Base-by-base conservation (phyloP, 2,797 vertebrate species). In the Myotis findleyi region DNA sequence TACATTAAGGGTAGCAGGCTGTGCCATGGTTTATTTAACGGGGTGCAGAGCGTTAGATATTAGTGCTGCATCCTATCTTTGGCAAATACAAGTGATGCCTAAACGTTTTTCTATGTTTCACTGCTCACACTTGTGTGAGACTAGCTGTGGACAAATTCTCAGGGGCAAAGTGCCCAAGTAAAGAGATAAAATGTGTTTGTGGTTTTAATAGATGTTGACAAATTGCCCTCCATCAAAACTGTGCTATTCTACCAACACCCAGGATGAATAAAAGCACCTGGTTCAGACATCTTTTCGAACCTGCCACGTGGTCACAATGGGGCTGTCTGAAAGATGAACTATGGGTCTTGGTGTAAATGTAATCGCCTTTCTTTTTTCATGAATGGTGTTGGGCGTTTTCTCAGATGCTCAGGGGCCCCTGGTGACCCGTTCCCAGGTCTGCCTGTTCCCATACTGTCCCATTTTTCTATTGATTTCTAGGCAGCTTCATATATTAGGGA, bases 281-380 rank as follows among this genome's bases (percentile, higher is more conserved):
- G 20, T 85, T 72, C 49, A 88, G 36, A 49, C 5, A 6, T 1
- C 10, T 55, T 27, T 59, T n/a, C 44, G 51, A 77, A 44, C 20
- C 4, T 0, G 11, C 25, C 27, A 5, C 0, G 0, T 36, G 41
- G 80, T 33, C 62, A 36, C 72, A 76, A 9, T 8, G 17, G 21
- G 68, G 49, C 13, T 4, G 47, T 21, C 33, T 44, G 21, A 18
- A 66, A 23, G 30, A 27, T n/a, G 30, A 57, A 23, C 38, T 14
- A 14, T 38, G 57, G n/a, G 12, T 1, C 53, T 64, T 5, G 6
- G 55, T 36, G 8, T 41, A 55, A 62, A 51, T 14, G 33, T 75
- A 21, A 51, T 4, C n/a, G 25, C 3, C 3, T 23, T 30, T 77
- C 23, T 69, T 62, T 79, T 51, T 2, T 6, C 5, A 0, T 38